These are phyloP conservation scores for Lumbricus terrestris DNA, from an alignment of 2,888 invertebrate genomes.

Conservation along the genomic window DNA sequence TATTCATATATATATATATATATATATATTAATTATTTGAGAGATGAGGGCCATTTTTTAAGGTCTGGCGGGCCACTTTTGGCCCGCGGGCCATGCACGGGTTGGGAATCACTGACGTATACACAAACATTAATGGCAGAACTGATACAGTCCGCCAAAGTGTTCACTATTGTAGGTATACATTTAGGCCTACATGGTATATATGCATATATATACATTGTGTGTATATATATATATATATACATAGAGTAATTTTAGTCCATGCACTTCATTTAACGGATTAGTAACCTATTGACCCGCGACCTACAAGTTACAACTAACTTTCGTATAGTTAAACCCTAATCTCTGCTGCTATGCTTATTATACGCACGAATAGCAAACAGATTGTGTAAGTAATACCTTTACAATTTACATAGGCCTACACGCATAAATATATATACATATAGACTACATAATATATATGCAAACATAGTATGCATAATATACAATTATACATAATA, in stretches of 20 bases:
- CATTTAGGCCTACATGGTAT: no score
- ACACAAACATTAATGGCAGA: not conserved
- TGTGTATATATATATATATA: no score
- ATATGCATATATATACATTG: no score
- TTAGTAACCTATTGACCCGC: not conserved
- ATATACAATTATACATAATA: not conserved
- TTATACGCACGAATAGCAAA: not conserved
- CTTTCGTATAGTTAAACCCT: not conserved
- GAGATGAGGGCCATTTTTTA: no score
- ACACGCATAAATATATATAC: no score
- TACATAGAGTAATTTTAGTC: not conserved
- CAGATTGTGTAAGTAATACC: not conserved
- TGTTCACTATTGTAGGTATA: no score
- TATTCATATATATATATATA: no score
- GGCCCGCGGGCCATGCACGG: no score
- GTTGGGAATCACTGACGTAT: no score
- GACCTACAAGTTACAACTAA: not conserved
- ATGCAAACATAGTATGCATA: not conserved
- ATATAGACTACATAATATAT: not conserved
- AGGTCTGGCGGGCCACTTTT: no score
- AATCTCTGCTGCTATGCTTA: not conserved
- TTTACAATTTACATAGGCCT: not conserved
- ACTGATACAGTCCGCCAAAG: not conserved
- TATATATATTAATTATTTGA: no score
- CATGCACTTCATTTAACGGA: not conserved